Conservation (phyloP, 2,888 invertebrate species). For the Dimorphilus gyrociliatus region DNA sequence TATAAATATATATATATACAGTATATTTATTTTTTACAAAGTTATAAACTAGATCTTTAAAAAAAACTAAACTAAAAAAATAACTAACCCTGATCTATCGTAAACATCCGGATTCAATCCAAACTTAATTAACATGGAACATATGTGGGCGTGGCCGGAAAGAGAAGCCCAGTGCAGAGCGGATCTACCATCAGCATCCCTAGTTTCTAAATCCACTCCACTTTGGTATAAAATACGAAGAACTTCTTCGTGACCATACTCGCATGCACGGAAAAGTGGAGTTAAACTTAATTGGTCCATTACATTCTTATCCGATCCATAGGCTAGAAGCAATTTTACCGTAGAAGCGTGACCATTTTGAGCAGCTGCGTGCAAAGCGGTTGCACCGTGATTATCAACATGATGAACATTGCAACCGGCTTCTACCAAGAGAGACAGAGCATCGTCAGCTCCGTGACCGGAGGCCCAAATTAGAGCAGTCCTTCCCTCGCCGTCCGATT, state of each 20-base stretch:
- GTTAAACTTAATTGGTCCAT: slow-evolving; percentile 33
- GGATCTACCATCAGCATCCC: slow-evolving; percentile 34
- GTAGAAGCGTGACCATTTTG: slow-evolving; percentile 30
- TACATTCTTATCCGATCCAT: slow-evolving; percentile 25
- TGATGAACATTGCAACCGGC: slow-evolving; percentile 27
- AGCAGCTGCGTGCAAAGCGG: slow-evolving; percentile 37
- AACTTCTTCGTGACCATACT: slow-evolving; percentile 33
- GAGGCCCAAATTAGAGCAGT: slow-evolving; percentile 39
- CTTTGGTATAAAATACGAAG: slow-evolving; percentile 29
- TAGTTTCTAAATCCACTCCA: slow-evolving; percentile 26
- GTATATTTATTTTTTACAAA: no score
- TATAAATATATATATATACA: no score
- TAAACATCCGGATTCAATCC: slow-evolving; percentile 30
- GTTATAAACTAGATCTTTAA: neutral
- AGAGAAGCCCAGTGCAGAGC: slow-evolving; percentile 38
- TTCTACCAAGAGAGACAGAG: slow-evolving; percentile 24
- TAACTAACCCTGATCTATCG: slow-evolving; percentile 31
- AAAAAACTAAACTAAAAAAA: neutral
- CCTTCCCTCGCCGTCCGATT: slow-evolving; percentile 34
- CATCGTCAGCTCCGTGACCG: slow-evolving; percentile 34
- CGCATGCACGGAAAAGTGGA: slow-evolving; percentile 34
- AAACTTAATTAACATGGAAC: slow-evolving; percentile 33
- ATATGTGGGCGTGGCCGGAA: slow-evolving; percentile 37
- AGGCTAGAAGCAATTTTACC: slow-evolving; percentile 26
- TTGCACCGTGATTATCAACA: slow-evolving; percentile 34